These are phyloP conservation scores for Laterallus jamaicensis DNA, from an alignment of 2,113 vertebrate species.

Conservation along the genomic window DNA sequence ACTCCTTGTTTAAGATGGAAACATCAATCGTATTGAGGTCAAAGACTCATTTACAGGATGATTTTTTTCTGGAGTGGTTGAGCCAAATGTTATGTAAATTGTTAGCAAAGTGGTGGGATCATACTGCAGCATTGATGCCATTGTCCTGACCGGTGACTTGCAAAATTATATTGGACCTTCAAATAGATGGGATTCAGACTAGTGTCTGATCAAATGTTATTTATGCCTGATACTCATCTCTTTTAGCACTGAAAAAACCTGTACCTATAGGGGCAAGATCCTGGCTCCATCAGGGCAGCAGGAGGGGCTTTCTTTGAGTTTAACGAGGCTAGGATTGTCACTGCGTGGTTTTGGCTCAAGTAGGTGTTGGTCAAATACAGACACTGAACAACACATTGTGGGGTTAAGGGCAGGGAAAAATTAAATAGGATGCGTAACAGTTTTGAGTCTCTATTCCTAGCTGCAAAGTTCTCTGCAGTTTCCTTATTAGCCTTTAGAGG, in stretches of 20 bases:
- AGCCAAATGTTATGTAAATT: fast-evolving
- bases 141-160: background rate
- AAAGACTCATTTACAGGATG: background rate
- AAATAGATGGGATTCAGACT: background rate
- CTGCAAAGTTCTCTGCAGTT: background rate
- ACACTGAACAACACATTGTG: background rate
- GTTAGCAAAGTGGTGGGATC: background rate
- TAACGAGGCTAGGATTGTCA: background rate
- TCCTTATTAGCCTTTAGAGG: slow-evolving; percentile 65
- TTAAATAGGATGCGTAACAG: background rate
- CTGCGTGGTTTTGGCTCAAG: background rate
- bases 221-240: background rate
- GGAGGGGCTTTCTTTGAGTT: background rate
- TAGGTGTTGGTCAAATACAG: background rate
- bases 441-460: background rate
- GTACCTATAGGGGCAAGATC: background rate
- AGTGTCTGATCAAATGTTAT: background rate
- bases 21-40: background rate
- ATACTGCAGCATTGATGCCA: fast-evolving
- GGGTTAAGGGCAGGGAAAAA: background rate
- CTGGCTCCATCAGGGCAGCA: background rate
- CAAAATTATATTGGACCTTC: background rate
- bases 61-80: background rate
- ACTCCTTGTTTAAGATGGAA: background rate
- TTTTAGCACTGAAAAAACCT: background rate